These are phyloP conservation scores for Microhierax caerulescens DNA, from an alignment of 2,797 vertebrate species.

Conservation along the genomic window DNA sequence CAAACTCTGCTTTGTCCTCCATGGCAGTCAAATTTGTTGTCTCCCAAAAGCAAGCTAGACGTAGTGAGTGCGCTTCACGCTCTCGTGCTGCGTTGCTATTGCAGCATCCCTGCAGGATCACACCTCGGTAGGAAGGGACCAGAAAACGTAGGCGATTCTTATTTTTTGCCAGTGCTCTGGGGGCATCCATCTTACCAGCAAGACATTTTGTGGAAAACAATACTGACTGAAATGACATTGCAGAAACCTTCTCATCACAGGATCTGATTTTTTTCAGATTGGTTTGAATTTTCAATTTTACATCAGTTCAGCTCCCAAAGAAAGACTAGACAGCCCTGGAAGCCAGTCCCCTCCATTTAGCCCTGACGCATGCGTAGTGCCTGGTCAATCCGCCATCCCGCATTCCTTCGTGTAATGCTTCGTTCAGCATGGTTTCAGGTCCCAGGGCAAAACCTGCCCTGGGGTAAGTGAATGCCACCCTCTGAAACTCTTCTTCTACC, in stretches of 20 bases:
- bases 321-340: not conserved
- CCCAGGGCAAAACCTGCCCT: not conserved
- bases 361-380: not conserved
- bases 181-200: not conserved
- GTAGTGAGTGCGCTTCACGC: not conserved
- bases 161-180: not conserved
- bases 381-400: not conserved
- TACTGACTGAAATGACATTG: not conserved
- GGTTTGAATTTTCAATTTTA: not conserved
- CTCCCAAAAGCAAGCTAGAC: not conserved
- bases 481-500: not conserved
- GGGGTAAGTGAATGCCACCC: not conserved
- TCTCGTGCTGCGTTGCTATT: accelerated
- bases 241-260: not conserved
- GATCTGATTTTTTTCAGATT: not conserved
- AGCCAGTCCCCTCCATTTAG: not conserved
- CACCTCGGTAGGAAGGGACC: not conserved
- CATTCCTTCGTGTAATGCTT: not conserved
- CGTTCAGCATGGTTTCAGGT: not conserved
- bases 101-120: not conserved
- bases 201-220: not conserved
- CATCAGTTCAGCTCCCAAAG: not conserved
- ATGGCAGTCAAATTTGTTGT: not conserved
- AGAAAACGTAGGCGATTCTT: not conserved
- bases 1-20: not conserved